A percentile compares a stretch with the other conserved stretches of the same genome.
Conservation (phyloP, 2,797 vertebrate species). For the Merluccius polli region DNA sequence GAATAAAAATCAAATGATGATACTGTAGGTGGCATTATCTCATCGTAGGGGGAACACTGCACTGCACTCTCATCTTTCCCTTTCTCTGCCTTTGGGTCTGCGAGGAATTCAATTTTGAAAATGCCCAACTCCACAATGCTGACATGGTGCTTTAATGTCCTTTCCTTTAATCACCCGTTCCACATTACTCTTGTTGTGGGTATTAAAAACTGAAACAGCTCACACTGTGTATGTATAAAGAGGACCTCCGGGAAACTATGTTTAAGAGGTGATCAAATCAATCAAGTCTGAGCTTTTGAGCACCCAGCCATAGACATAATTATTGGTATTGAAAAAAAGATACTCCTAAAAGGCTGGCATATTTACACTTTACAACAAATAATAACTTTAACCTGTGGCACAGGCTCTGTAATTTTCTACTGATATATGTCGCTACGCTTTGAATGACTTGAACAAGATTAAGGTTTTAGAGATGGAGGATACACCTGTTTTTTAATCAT, state of each 20-base stretch:
- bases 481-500: constrained; percentile 29
- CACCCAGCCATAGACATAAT: constrained; percentile 15
- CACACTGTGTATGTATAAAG: constrained; percentile 24
- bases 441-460: constrained; percentile 20
- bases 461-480: neutral
- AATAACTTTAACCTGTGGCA: constrained; percentile 40
- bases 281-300: constrained; percentile 18
- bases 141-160: constrained; percentile 23
- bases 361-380: constrained; percentile 12
- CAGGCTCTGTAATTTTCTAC: constrained; percentile 28
- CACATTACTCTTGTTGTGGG: constrained; percentile 34
- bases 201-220: constrained; percentile 34
- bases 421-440: constrained; percentile 37
- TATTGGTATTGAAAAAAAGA: constrained; percentile 19
- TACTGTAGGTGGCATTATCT: too few relatives aligned
- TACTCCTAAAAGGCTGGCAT: constrained; percentile 14
- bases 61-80: neutral
- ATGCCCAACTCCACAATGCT: neutral
- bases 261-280: constrained; percentile 17
- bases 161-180: constrained; percentile 26
- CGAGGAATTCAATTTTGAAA: neutral
- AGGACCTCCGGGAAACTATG: constrained; percentile 30
- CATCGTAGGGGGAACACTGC: too few relatives aligned
- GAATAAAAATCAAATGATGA: too few relatives aligned
- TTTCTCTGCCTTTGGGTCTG: neutral